A percentile compares a stretch with the other conserved stretches of the same genome.
Evolutionary conservation across 2,797 vertebrate genomes (phyloP).

Genomic region (Danionella dracula): DNA sequence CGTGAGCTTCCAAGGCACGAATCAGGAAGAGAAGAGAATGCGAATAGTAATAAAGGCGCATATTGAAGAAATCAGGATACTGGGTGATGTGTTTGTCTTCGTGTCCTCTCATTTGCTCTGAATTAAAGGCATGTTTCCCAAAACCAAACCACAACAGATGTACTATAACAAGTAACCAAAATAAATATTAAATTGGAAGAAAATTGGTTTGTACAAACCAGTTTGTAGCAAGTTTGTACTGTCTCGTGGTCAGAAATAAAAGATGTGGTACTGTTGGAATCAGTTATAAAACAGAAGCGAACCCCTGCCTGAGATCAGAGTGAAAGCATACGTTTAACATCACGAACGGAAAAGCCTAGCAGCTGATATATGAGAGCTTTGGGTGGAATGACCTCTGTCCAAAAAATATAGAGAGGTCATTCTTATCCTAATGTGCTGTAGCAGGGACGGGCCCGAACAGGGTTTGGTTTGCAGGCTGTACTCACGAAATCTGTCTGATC

Average conservation of each 20-base stretch:
- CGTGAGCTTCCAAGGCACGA: slow-evolving; percentile 42
- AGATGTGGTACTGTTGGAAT: not conserved
- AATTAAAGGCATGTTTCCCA: slow-evolving; percentile 3
- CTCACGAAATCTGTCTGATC: slow-evolving; percentile 12
- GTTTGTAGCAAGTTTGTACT: no score
- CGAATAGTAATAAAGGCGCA: slow-evolving; percentile 5
- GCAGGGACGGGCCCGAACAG: not conserved
- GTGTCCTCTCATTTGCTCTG: slow-evolving; percentile 11
- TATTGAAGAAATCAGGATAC: slow-evolving; percentile 15
- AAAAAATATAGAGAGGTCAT: slow-evolving; percentile 22
- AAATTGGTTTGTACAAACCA: no score
- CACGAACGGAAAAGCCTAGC: not conserved
- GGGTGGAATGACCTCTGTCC: not conserved
- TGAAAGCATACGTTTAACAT: not conserved
- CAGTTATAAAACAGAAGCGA: no score
- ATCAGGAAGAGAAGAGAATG: slow-evolving; percentile 12
- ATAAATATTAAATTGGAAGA: no score
- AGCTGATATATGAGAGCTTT: not conserved
- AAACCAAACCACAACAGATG: slow-evolving; percentile 16
- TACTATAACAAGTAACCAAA: not conserved
- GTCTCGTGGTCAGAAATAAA: no score
- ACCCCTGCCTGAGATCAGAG: slow-evolving; percentile 12
- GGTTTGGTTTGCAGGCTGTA: slow-evolving; percentile 19
- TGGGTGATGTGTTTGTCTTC: slow-evolving; percentile 11
- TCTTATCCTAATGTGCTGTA: slow-evolving; percentile 15